Conservation (phyloP, 2,797 vertebrate species). For the Helarctos malayanus region DNA sequence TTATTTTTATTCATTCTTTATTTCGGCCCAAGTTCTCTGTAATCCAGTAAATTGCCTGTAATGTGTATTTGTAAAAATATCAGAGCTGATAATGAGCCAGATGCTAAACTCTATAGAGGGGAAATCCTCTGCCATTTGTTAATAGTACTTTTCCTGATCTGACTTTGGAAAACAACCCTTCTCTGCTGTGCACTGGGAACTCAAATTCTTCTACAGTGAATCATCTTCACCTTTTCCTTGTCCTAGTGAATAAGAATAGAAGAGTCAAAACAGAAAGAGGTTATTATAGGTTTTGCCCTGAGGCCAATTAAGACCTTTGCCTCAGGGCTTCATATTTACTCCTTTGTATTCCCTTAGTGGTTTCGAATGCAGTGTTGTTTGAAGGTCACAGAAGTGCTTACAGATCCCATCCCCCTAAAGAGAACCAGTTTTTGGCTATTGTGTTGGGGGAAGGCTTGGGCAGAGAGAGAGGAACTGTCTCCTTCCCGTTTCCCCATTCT, state of each 20-base stretch:
- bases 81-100: not conserved
- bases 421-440: not conserved
- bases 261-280: slow-evolving; percentile 45
- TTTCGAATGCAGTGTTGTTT: slow-evolving; percentile 17
- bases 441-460: not conserved
- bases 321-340: not conserved
- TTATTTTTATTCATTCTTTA: not conserved
- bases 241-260: not conserved
- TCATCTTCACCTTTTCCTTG: slow-evolving; percentile 62
- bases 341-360: not conserved
- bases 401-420: not conserved
- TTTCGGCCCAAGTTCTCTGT: not conserved
- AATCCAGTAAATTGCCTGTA: slow-evolving; percentile 9
- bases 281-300: slow-evolving; percentile 46
- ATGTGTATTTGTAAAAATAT: slow-evolving; percentile 49
- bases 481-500: not conserved
- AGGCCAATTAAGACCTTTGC: slow-evolving; percentile 63
- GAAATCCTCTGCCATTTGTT: slow-evolving; percentile 54
- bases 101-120: not conserved
- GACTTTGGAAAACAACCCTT: slow-evolving; percentile 45
- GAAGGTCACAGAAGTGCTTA: not conserved
- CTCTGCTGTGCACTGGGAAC: not conserved
- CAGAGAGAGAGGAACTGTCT: not conserved
- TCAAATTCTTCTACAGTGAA: slow-evolving; percentile 58
- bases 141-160: slow-evolving; percentile 54